Base-by-base conservation (phyloP, 92 coral and sea anemone species). In the Ricordea florida region DNA sequence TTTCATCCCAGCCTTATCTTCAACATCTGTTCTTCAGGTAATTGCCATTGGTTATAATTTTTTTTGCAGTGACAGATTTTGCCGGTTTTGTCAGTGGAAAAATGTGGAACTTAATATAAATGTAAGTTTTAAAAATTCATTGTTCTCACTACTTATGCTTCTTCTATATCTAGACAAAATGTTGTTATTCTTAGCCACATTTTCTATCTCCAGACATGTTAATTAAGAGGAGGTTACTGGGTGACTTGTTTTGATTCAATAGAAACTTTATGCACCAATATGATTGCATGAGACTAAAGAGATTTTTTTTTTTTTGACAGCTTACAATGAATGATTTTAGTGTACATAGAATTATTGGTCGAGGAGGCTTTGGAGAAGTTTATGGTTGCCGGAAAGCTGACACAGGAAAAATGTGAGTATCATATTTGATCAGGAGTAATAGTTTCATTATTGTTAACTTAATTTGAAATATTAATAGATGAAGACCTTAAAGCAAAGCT, bases 321-420 rank as follows among this genome's bases (percentile, higher is more conserved):
- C 94, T 96, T 24, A 89, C 97, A 44, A 96, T 96, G 99, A 96
- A 96, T 72, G 99, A 96, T 86, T 96, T 96, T 87, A 96, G 99
- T 81, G 99, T 96, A 79, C 99, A 96, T 76, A 89, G 99, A 86
- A 96, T 96, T 67, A 96, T 96, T 63, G 99, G 99, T 22, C 78
- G 99, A 56, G 99, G 99, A 50, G 99, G 99, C 43, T 96, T 96
- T 86, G 99, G 99, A 44, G 99, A 96, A 61, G 99, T 96, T 30
- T 96, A 96, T 92, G 99, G 99, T 29, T 96, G 99, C 87, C 70
- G 99, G 60, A 96, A 96, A 69, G 99, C 99, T 45, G 99, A 96
- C 84, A 96, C 99, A 34, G 99, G 99, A 57, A 96, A 96, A 89
- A 96, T 96, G 99, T 96, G 68, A 69, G 98, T 18, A 23, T 35